These are phyloP conservation scores for Geopemphigus sp. DNA, from an alignment of 1,140 invertebrate species.

Conservation along the genomic window DNA sequence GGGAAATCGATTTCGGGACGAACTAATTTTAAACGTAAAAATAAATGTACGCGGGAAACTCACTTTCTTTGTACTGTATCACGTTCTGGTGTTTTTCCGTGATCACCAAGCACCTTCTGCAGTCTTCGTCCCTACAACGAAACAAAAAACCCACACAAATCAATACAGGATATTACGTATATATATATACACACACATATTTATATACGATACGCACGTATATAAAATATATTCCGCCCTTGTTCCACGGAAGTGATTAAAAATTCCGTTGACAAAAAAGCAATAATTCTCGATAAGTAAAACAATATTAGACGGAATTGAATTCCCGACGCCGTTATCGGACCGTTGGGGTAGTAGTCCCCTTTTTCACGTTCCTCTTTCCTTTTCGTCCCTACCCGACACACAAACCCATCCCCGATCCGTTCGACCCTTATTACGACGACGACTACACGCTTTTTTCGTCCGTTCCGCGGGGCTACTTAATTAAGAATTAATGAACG, in stretches of 20 bases:
- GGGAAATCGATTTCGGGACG: background rate
- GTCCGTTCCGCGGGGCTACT: slow-evolving; percentile 1
- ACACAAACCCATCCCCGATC: no score
- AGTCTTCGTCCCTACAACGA: slow-evolving; percentile 60
- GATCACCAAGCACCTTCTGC: slow-evolving; percentile 86
- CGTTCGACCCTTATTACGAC: slow-evolving; percentile 9
- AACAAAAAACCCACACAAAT: slow-evolving; percentile 38
- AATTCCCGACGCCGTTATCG: slow-evolving; percentile 22
- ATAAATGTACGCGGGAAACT: slow-evolving; percentile 60
- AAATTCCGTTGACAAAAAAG: slow-evolving; percentile 38
- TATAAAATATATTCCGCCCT: slow-evolving; percentile 6
- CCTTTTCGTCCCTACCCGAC: no score
- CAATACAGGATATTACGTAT: background rate
- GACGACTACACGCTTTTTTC: background rate
- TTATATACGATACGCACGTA: background rate
- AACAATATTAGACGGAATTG: slow-evolving; percentile 41
- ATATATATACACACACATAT: background rate
- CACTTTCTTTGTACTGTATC: slow-evolving; percentile 94
- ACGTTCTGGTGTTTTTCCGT: slow-evolving; percentile 89
- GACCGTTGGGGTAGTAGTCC: background rate
- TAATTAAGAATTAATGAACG: slow-evolving; percentile 41
- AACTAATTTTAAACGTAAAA: slow-evolving; percentile 33
- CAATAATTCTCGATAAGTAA: slow-evolving; percentile 38
- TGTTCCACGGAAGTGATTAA: slow-evolving; percentile 24
- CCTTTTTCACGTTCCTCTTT: no score